Conservation (phyloP, 2,888 invertebrate species). For the Maniola hyperantus region DNA sequence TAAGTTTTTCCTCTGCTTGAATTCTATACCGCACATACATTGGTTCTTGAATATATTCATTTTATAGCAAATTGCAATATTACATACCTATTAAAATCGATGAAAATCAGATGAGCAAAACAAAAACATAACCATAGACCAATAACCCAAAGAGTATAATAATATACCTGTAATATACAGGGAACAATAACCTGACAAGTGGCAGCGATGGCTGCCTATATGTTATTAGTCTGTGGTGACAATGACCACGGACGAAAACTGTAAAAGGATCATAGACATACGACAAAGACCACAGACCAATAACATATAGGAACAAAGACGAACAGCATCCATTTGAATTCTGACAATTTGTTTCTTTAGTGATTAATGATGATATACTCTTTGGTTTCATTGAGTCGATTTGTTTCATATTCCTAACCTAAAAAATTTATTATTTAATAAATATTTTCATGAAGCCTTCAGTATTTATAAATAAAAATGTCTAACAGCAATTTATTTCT, state of each 20-base stretch:
- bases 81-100: background rate
- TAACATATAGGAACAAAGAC: too few species aligned
- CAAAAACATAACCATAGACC: background rate
- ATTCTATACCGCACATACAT: conserved; percentile 13
- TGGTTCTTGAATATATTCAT: background rate
- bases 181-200: too few species aligned
- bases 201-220: too few species aligned
- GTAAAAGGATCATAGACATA: too few species aligned
- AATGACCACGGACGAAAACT: too few species aligned
- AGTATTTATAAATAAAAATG: conserved; percentile 74
- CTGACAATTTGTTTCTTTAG: too few species aligned
- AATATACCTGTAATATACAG: too few species aligned
- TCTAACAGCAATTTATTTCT: conserved; percentile 87
- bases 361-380: too few species aligned
- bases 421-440: conserved; percentile 3
- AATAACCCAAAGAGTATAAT: background rate
- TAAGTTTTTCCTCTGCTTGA: conserved; percentile 1
- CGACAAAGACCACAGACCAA: too few species aligned
- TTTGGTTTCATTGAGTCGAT: too few species aligned
- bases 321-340: too few species aligned
- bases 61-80: background rate
- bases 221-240: too few species aligned
- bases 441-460: background rate
- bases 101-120: background rate
- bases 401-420: conserved; percentile 21